These are phyloP conservation scores for Pogonognathellus flavescens DNA, from an alignment of 1,140 invertebrate genomes.

Conservation along the genomic window DNA sequence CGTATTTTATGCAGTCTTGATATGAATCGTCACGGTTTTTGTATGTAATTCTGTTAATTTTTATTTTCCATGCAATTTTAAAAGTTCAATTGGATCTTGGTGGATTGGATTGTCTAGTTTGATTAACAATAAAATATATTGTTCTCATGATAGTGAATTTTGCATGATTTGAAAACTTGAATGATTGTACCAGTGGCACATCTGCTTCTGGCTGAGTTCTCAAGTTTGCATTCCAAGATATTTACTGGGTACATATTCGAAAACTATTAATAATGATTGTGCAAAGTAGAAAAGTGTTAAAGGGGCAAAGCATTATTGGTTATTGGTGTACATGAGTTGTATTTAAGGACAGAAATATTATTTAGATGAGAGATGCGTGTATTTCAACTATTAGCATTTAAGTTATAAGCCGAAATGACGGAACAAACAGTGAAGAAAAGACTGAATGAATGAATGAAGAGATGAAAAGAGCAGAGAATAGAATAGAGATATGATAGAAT, in stretches of 20 bases:
- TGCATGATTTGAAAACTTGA: too few relatives aligned
- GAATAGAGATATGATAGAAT: constrained; percentile 51
- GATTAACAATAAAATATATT: too few relatives aligned
- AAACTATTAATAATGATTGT: not conserved
- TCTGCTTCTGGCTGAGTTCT: not conserved
- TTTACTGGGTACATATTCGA: not conserved
- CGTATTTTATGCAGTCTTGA: not conserved
- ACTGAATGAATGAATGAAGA: constrained; percentile 37
- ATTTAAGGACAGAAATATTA: constrained; percentile 38
- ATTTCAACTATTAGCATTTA: constrained; percentile 22
- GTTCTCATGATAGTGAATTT: too few relatives aligned
- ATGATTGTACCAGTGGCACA: too few relatives aligned
- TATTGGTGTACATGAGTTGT: not conserved
- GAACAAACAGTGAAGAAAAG: constrained; percentile 30
- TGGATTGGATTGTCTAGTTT: too few relatives aligned
- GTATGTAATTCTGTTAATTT: not conserved
- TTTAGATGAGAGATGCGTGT: constrained; percentile 37
- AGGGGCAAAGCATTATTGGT: not conserved
- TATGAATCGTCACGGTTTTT: too few relatives aligned
- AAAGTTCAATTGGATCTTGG: too few relatives aligned
- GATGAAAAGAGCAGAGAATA: constrained; percentile 25
- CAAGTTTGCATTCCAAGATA: not conserved
- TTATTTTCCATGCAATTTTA: not conserved
- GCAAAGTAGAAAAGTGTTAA: not conserved
- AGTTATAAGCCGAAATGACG: not conserved